A percentile compares a stretch with the other conserved stretches of the same genome.
phyloP scores from a whole-genome alignment of 2,797 vertebrate species.

The Gambusia yucatana region DNA sequence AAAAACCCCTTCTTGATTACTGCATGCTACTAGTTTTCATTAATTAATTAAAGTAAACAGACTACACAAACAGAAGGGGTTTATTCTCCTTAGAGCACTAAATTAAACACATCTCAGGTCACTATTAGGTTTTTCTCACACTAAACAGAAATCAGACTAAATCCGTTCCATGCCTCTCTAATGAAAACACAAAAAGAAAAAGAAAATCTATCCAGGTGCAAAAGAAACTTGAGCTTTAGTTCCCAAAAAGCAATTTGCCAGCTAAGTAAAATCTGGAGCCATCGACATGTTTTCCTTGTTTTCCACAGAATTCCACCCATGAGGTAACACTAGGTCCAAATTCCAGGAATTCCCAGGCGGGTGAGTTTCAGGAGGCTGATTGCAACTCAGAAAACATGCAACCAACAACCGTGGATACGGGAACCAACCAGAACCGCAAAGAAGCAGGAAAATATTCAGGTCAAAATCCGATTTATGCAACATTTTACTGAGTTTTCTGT shows the following conservation, averaged over 20 bases:
- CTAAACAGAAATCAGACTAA: neutral
- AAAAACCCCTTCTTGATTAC: conserved; percentile 4
- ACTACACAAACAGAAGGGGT: neutral
- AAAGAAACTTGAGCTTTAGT: neutral
- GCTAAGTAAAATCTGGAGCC: neutral
- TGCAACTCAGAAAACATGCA: neutral
- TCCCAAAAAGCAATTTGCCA: neutral
- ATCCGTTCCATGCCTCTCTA: neutral
- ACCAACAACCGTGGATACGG: neutral
- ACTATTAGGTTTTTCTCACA: neutral
- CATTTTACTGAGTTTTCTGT: neutral
- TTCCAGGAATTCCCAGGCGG: conserved; percentile 10
- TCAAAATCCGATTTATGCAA: neutral
- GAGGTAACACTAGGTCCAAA: conserved; percentile 9
- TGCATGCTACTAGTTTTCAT: conserved; percentile 10
- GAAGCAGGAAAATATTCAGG: neutral
- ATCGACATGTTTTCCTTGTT: neutral
- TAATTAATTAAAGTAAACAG: neutral
- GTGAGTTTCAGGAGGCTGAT: neutral
- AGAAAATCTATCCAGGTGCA: neutral
- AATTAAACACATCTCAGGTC: neutral
- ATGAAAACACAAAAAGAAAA: neutral
- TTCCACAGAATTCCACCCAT: neutral
- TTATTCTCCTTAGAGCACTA: neutral
- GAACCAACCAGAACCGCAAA: neutral